A percentile compares a stretch with the other conserved stretches of the same genome.
phyloP scores from a whole-genome alignment of 2,113 vertebrate genomes.

The Cnemophilus loriae region DNA sequence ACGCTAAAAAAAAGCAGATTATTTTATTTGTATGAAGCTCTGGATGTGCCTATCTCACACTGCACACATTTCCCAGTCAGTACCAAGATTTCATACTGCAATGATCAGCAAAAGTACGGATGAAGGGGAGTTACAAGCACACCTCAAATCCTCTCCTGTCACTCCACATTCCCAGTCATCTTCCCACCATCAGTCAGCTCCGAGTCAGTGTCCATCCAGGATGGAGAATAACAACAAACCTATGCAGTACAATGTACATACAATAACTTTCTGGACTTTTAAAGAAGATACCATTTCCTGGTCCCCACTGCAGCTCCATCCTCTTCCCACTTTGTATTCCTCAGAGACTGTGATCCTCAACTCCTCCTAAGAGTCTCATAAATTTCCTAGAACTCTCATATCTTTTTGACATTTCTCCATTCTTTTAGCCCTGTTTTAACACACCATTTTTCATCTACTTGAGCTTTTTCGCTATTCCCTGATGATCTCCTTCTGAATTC shows the following conservation, averaged over 20 bases:
- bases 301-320: not conserved
- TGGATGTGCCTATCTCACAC: rapidly evolving
- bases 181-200: not conserved
- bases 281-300: not conserved
- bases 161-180: not conserved
- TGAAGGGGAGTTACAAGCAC: not conserved
- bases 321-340: not conserved
- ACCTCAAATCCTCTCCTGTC: not conserved
- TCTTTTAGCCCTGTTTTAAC: not conserved
- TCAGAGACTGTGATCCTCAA: not conserved
- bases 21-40: not conserved
- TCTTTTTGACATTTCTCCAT: not conserved
- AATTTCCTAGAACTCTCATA: not conserved
- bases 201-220: not conserved
- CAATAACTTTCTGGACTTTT: not conserved
- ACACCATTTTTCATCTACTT: not conserved
- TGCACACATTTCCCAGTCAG: not conserved
- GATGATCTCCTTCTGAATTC: not conserved
- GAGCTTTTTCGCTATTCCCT: not conserved
- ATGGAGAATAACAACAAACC: not conserved
- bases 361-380: not conserved
- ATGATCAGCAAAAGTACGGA: rapidly evolving
- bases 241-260: not conserved
- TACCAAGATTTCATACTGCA: not conserved
- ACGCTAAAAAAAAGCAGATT: not conserved